These are phyloP conservation scores for Gopherus flavomarginatus DNA, from an alignment of 2,113 vertebrate species.

Conservation along the genomic window DNA sequence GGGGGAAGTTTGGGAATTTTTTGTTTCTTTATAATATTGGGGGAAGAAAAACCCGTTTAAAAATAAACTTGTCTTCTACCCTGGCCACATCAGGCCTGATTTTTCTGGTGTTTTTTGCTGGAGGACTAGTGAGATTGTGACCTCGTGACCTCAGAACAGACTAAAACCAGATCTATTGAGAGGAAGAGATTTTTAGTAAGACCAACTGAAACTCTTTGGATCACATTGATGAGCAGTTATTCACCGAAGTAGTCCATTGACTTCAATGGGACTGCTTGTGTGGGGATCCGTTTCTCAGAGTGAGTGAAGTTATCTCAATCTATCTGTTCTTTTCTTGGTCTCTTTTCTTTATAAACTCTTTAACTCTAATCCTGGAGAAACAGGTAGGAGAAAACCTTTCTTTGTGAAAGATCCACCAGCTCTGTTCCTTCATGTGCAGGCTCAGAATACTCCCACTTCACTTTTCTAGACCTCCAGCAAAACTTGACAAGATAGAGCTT, in stretches of 20 bases:
- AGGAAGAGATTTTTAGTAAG: not conserved
- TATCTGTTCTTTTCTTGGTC: not conserved
- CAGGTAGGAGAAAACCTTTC: not conserved
- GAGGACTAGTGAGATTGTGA: too few relatives aligned
- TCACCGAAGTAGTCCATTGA: not conserved
- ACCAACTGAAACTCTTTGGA: not conserved
- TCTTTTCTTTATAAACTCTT: not conserved
- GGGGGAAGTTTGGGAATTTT: rapidly evolving
- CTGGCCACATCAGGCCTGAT: too few relatives aligned
- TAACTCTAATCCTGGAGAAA: not conserved
- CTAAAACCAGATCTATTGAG: not conserved
- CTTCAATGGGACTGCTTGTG: not conserved
- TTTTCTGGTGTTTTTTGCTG: too few relatives aligned
- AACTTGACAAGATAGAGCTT: not conserved
- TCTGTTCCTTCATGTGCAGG: rapidly evolving
- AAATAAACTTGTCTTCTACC: not conserved
- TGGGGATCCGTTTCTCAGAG: not conserved
- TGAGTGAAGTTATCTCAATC: not conserved
- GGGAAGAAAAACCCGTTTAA: not conserved
- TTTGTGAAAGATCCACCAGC: not conserved
- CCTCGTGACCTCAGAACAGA: not conserved
- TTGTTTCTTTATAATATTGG: not conserved
- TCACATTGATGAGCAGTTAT: not conserved
- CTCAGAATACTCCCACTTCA: not conserved
- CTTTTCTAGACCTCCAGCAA: not conserved